These are phyloP conservation scores for Acomys russatus DNA, from an alignment of 2,797 vertebrate species.

Conservation along the genomic window DNA sequence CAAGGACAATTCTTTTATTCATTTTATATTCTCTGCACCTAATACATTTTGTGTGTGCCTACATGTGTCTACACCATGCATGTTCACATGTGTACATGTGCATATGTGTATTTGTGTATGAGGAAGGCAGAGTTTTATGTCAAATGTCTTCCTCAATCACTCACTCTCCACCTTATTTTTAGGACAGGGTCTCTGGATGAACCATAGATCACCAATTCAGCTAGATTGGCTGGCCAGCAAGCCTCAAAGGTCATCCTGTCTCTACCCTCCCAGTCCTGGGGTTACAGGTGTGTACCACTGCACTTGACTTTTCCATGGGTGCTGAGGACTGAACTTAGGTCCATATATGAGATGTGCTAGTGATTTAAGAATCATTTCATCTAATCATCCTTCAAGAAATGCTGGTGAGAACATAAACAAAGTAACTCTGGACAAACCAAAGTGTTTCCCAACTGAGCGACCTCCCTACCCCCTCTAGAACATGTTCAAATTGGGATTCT, in stretches of 20 bases:
- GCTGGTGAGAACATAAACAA: not conserved
- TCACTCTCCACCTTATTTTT: not conserved
- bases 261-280: not conserved
- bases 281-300: not conserved
- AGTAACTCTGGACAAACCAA: not conserved
- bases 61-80: not conserved
- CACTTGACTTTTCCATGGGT: not conserved
- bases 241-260: not conserved
- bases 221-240: not conserved
- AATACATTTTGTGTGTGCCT: not conserved
- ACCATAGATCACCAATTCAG: not conserved
- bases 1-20: not conserved
- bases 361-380: not conserved
- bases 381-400: not conserved
- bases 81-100: no score
- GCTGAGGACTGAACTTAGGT: not conserved
- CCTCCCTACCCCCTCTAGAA: no score
- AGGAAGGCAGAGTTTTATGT: not conserved
- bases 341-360: not conserved
- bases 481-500: not conserved
- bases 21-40: not conserved
- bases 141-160: not conserved
- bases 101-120: not conserved
- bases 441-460: not conserved
- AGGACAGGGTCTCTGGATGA: not conserved